A percentile compares a stretch with the other conserved stretches of the same genome.
phyloP scores from a whole-genome alignment of 2,888 invertebrate genomes.

The Drosophila koepferae region DNA sequence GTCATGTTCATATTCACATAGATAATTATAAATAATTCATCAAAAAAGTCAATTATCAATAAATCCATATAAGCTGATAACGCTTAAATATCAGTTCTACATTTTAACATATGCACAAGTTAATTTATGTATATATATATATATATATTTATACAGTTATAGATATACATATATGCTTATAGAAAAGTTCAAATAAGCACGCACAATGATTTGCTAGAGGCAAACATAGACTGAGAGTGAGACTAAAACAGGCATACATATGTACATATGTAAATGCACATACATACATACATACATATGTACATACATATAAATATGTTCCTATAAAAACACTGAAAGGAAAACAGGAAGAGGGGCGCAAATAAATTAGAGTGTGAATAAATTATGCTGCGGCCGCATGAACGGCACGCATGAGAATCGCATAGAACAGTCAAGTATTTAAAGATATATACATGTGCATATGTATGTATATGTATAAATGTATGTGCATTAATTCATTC shows the following conservation, averaged over 20 bases:
- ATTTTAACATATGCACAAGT: background rate
- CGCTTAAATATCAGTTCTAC: background rate
- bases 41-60: slow-evolving; percentile 3
- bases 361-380: background rate
- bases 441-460: background rate
- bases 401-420: background rate
- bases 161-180: background rate
- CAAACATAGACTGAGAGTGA: background rate
- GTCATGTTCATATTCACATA: background rate
- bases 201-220: background rate
- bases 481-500: background rate
- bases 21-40: background rate
- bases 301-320: background rate
- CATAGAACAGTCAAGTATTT: background rate
- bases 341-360: background rate
- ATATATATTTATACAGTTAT: background rate
- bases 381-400: background rate
- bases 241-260: background rate
- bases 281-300: background rate
- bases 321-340: background rate
- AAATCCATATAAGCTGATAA: slow-evolving; percentile 1
- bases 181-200: background rate
- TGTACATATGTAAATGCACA: background rate
- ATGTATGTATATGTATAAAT: too few relatives aligned
- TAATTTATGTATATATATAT: background rate